Base-by-base conservation (phyloP, 2,888 invertebrate species). In the Lycocerus yunnanus region DNA sequence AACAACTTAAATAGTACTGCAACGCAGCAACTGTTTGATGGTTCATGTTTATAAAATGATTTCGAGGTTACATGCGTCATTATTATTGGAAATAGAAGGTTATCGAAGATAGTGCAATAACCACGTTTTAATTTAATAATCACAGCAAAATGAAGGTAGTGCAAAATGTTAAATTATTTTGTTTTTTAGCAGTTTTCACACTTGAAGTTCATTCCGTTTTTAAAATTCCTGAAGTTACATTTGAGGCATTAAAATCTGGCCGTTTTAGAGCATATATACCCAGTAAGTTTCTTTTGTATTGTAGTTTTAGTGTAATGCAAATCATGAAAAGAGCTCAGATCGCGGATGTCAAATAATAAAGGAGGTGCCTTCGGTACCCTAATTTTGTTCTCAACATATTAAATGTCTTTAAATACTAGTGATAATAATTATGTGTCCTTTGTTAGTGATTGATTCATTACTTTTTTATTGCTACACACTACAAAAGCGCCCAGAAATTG, bases 221-320 rank as follows among this genome's bases (percentile, higher is more conserved):
- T 1, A 15, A 16, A 10, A 86, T 89, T 58, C 89, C 90, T 3
- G 83, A 83, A 4, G 86, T 89, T 1, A 85, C 80, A 70, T 83
- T 90, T 18, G 86, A 88, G 78, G 89, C 89, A 0, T 87, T 88
- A 68, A 83, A 85, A 77, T 89, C 90, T 1, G 87, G 85, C 80
- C 90, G 90, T 73, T 87, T 90, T 73, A 84, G 88, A 76, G 89
- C 88, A 1, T 89, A 88, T 21, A 89, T 90, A 78, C 89, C 89
- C 79, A 87, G 88, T 87, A 59, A 15, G 60, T 66, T 18, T 11
- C 8, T 6, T 21, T 3, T 18, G 2, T 2, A 18, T 18, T 18
- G 4, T 18, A 4, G 4, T 3, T 18, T 18, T 18, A 18, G 4
- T 18, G 2, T 18, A 18, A 18, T 13, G 13, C 27, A 27, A 3